Base-by-base conservation (phyloP, 2,797 vertebrate genomes). In the Anguilla obscura region DNA sequence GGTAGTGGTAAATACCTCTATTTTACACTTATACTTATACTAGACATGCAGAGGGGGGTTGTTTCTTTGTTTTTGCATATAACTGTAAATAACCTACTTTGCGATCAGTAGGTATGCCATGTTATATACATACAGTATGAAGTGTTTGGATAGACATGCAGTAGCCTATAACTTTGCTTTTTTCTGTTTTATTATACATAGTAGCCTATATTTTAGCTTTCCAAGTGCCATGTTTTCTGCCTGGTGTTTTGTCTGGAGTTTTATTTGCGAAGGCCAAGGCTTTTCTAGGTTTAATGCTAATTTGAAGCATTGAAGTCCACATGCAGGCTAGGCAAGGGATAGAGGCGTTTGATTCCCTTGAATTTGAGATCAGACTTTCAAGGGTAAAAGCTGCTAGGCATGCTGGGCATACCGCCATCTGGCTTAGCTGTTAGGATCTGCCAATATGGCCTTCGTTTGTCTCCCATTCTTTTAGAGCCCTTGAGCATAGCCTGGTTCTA, bases 81-180 rank as follows among this genome's bases (percentile, higher is more conserved):
- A 1, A 86, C 86, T 88, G 87, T 88, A 36, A 18, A 14, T 87
- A 69, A 87, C 54, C n/a, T 86, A 27, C 90, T 90, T 63, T 92
- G 86, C 33, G 86, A 84, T 74, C 89, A 52, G 18, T 88, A 86
- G 85, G 84, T 24, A 79, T 80, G 85, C 89, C 88, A 89, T 91
- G 89, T 58, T 89, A 85, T 87, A 93, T 90, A 93, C 93, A 91
- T 94, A 92, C 27, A 21, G n/a, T 69, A 88, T 90, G 58, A 91
- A 93, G 91, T 83, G 76, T 85, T 90, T 89, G 89, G 89, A 90
- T 90, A 90, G 80, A 89, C 86, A 91, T 94, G 91, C 92, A 93
- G 92, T 93, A 93, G 86, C 86, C 85, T 89, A 60, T 4, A 54
- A 80, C 74, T 74, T 90, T 90, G 86, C 86, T 90, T 88, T 83